Evolutionary conservation across 2,888 invertebrate genomes (phyloP), one percentile per base, ranked within the genome.

Genomic region (Arrhopalites spinosus): DNA sequence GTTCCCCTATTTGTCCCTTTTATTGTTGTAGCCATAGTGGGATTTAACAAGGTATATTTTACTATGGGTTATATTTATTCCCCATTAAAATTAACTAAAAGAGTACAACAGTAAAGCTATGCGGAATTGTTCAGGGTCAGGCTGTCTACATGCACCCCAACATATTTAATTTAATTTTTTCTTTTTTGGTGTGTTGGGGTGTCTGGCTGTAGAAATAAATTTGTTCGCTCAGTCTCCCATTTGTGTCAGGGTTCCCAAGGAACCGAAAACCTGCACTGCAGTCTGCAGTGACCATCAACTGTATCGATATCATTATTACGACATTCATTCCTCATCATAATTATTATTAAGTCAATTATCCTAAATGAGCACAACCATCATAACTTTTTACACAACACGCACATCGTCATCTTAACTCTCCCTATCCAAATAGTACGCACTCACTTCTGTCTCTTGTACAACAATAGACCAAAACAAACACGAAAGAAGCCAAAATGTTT

Each of bases 81-180:
- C 36, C 3, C 36, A n/a, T n/a, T n/a, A 36, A 36, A 11, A 3
- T 36, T 11, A 36, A 36, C 36, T 36, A 36, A 36, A 36, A 36
- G 36, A 36, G 36, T 36, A 3, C 3, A 36, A 36, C 36, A 36
- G 36, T 11, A 7, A 72, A 56, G 64, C 53, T 71, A 75, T 71
- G 72, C 76, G 74, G 78, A 76, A 78, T 74, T 69, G 72, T 66
- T 78, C 78, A 78, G 77, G 78, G 78, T 78, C 78, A 76, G 63
- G 61, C 75, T 20, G 8, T 66, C 36, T 30, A 50, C 50, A 50
- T 50, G 3, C 15, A 17, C 8, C 15, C 20, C 20, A 11, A 17
- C 66, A 13, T 43, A 15, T 61, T 2, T 23, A 13, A 25, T 59
- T 59, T 11, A 13, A 27, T 61, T 13, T 27, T 2, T 11, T 50